Evolutionary conservation across 2,797 vertebrate species (phyloP), one percentile per base, ranked within the genome.

Genomic region (Premnoplex brunnescens): DNA sequence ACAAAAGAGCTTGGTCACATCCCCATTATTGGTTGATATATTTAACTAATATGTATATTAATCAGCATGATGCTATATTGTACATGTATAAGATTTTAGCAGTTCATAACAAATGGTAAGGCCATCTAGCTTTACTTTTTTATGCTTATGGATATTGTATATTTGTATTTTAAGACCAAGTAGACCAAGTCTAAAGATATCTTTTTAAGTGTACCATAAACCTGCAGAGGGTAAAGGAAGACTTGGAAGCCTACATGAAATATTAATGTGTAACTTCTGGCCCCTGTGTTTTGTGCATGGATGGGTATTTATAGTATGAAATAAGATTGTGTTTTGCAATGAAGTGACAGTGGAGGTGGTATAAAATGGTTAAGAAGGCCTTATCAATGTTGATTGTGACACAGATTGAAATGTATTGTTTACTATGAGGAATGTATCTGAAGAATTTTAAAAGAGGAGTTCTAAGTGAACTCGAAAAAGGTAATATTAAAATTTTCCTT

Each of bases 401-500:
- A 93, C 92, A 92, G 92, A 93, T 95, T 96, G 91, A 97, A 97
- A 98, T 95, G 89, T 95, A 97, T 94, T 98, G 98, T 98, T 98
- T 98, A 98, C 98, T 97, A 94, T 95, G 97, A 96, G 96, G 97
- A 98, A 97, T 98, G 97, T 97, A 97, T 97, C 96, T 97, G 94
- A 96, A 93, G 92, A 97, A 96, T 97, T 96, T 97, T 97, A 96
- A 97, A 96, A 91, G 76, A 96, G 85, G 89, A 94, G 91, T 96
- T 87, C 95, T 95, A 93, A 95, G 52, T 22, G 34, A 89, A 94
- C 96, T 97, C 62, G 3, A 3, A 52, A 79, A 97, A 91, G 39
- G 74, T 94, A 89, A 97, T 92, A 78, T 87, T 95, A 97, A 97
- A 97, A 87, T 97, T 95, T 95, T 94, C 97, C 97, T 97, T 96